Conservation (phyloP, 2,797 vertebrate genomes). For the Falco peregrinus region DNA sequence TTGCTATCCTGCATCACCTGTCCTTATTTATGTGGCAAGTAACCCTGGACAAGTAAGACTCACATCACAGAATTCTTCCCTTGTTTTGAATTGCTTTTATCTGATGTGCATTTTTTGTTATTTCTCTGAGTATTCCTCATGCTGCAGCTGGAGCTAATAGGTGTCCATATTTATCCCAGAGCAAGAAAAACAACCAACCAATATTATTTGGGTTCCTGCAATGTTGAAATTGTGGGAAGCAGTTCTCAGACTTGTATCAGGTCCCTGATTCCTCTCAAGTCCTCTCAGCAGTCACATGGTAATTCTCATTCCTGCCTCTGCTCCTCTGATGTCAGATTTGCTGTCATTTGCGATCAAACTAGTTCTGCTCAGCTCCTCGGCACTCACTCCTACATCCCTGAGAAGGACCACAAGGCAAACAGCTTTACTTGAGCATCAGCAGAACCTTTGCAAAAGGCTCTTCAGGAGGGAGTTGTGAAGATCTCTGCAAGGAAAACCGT, state of each 20-base stretch:
- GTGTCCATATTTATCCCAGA: neutral
- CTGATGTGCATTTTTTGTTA: neutral
- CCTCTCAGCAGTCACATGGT: neutral
- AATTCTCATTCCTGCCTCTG: neutral
- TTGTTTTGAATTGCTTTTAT: neutral
- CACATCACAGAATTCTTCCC: neutral
- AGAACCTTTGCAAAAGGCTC: neutral
- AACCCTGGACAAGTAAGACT: neutral
- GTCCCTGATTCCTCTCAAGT: neutral
- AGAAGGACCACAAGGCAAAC: neutral
- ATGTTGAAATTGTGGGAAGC: neutral
- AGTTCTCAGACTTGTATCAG: neutral
- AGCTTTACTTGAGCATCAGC: neutral
- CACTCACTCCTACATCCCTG: fast-evolving
- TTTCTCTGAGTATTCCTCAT: neutral
- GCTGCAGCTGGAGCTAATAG: neutral
- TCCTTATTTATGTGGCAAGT: neutral
- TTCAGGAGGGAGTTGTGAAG: neutral
- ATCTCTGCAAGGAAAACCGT: neutral
- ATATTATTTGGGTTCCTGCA: neutral
- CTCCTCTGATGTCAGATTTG: neutral
- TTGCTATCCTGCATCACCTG: neutral
- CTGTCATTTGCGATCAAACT: neutral
- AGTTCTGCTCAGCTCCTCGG: neutral
- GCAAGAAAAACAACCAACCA: neutral